phyloP scores from a whole-genome alignment of 2,797 vertebrate genomes.

The Oophaga sylvatica region DNA sequence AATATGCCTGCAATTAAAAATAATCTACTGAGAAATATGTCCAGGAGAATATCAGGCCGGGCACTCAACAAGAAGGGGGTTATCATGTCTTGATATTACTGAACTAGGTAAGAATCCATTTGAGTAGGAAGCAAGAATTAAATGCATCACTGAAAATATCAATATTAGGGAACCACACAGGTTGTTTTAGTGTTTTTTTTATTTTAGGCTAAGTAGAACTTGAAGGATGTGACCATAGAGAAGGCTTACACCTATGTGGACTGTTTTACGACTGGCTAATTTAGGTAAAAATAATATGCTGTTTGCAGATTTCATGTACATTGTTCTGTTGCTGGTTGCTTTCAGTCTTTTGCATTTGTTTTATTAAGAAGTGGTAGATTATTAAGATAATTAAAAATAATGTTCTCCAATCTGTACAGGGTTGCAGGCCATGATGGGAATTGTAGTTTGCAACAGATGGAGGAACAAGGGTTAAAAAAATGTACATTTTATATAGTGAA shows the following conservation, averaged over 20 bases:
- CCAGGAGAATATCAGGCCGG: conserved; percentile 1
- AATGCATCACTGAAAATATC: conserved; percentile 22
- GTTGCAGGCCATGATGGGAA: too few relatives aligned
- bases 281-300: neutral
- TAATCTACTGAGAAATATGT: conserved; percentile 41
- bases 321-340: too few relatives aligned
- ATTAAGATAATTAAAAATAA: too few relatives aligned
- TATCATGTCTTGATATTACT: conserved; percentile 16
- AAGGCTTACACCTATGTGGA: neutral
- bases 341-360: too few relatives aligned
- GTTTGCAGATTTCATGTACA: too few relatives aligned
- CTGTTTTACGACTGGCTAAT: neutral
- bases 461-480: too few relatives aligned
- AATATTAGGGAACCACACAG: neutral
- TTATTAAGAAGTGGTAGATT: too few relatives aligned
- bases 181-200: neutral
- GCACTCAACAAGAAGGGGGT: conserved; percentile 8
- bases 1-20: conserved; percentile 33
- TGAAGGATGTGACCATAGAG: neutral
- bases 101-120: conserved; percentile 31
- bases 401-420: too few relatives aligned
- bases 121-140: conserved; percentile 23
- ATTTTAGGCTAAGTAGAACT: neutral
- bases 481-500: too few relatives aligned
- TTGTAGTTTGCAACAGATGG: too few relatives aligned